phyloP scores from a whole-genome alignment of 2,888 invertebrate genomes.

The Tortrix viridana region DNA sequence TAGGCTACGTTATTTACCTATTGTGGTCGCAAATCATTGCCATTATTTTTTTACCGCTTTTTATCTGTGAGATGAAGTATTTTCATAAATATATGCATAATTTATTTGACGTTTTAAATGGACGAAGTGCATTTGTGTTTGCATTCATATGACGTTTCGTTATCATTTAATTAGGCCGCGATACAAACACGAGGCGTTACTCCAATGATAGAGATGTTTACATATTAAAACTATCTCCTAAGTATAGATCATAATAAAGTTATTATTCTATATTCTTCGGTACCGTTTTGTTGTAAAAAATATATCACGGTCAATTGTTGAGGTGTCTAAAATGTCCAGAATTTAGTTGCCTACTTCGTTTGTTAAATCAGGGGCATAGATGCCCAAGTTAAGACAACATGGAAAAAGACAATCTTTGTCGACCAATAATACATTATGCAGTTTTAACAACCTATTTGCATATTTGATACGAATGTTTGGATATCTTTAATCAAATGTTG shows the following conservation, averaged over 20 bases:
- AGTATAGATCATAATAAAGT: conserved; percentile 33
- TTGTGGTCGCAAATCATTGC: conserved; percentile 25
- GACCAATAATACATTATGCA: conserved; percentile 23
- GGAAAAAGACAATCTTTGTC: conserved; percentile 7
- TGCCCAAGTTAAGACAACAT: neutral
- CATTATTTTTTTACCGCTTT: conserved; percentile 40
- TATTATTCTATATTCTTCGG: conserved; percentile 33
- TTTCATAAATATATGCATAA: conserved; percentile 35
- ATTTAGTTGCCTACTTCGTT: conserved; percentile 31
- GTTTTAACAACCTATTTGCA: conserved; percentile 32
- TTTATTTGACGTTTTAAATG: too few species aligned
- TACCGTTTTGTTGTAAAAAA: conserved; percentile 34
- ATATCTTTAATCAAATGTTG: conserved; percentile 39
- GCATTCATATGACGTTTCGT: conserved; percentile 12
- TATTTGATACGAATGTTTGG: conserved; percentile 38
- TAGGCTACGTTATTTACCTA: conserved; percentile 13
- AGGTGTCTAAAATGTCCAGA: conserved; percentile 43
- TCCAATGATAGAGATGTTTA: conserved; percentile 41
- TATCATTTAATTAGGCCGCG: conserved; percentile 34
- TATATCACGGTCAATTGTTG: conserved; percentile 52
- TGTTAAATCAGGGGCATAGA: conserved; percentile 17
- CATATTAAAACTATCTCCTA: conserved; percentile 34
- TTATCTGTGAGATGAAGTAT: conserved; percentile 34
- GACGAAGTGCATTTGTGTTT: conserved; percentile 5
- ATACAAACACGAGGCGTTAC: conserved; percentile 38